phyloP scores from a whole-genome alignment of 1,140 invertebrate genomes.

The Trichomalopsis sarcophagae region DNA sequence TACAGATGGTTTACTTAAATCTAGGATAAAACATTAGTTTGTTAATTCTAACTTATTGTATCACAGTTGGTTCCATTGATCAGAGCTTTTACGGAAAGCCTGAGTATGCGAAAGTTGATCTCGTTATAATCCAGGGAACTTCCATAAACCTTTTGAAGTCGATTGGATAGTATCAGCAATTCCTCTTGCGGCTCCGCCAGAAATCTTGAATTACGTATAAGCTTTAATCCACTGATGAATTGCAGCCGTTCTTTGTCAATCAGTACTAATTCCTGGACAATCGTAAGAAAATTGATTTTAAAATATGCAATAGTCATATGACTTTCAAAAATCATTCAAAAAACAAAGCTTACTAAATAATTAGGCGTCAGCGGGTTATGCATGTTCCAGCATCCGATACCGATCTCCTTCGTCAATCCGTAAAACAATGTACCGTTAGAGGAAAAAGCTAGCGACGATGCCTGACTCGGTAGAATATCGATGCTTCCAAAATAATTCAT shows the following conservation, averaged over 20 bases:
- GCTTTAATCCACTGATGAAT: neutral
- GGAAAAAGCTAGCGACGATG: constrained; percentile 47
- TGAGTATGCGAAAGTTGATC: neutral
- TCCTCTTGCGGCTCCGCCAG: neutral
- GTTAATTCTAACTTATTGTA: too few species aligned
- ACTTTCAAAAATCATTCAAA: neutral
- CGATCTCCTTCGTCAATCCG: neutral
- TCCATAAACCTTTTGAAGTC: neutral
- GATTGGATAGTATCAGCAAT: neutral
- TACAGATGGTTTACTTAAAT: too few species aligned
- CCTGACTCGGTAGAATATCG: constrained; percentile 50
- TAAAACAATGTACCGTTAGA: neutral
- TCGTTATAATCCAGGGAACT: neutral
- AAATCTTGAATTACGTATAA: neutral
- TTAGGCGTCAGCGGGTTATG: constrained; percentile 3
- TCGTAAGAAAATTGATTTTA: neutral
- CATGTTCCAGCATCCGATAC: neutral
- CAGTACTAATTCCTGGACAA: neutral
- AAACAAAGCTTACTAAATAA: neutral
- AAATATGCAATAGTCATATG: neutral
- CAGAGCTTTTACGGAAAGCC: neutral
- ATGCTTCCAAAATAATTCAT: neutral
- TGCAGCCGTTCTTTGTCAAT: neutral
- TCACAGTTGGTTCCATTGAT: neutral
- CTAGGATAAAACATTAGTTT: too few species aligned